phyloP scores from a whole-genome alignment of 2,888 invertebrate species.

The Scaptomyza flava region DNA sequence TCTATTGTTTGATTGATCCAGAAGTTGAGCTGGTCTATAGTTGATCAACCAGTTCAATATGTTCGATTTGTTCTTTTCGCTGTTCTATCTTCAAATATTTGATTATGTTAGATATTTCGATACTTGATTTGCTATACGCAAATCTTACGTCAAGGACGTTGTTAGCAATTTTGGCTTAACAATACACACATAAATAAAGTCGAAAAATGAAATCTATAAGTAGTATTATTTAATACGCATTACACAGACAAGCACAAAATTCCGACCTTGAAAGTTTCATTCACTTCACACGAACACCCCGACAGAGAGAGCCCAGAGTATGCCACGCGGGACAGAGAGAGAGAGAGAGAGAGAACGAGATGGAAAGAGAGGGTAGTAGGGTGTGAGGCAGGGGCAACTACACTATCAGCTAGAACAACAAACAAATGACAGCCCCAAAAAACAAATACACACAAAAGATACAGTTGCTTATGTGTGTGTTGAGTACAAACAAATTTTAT shows the following conservation, averaged over 20 bases:
- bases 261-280: conserved; percentile 81
- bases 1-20: background rate
- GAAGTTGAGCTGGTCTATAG: conserved; percentile 2
- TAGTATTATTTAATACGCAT: conserved; percentile 75
- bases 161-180: conserved; percentile 24
- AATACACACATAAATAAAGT: conserved; percentile 46
- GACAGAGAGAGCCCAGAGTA: background rate
- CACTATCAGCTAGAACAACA: conserved; percentile 76
- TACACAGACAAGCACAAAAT: conserved; percentile 17
- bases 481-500: conserved; percentile 59
- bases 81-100: background rate
- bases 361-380: background rate
- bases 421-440: conserved; percentile 59
- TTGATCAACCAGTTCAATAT: conserved; percentile 10
- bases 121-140: conserved; percentile 2
- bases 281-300: conserved; percentile 68
- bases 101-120: background rate
- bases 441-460: conserved; percentile 25
- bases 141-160: conserved; percentile 38
- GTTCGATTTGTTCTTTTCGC: background rate
- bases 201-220: conserved; percentile 51
- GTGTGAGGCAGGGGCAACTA: conserved; percentile 18
- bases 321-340: background rate
- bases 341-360: background rate
- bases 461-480: background rate